Conservation (phyloP, 2,797 vertebrate genomes). For the Malurus splendens region DNA sequence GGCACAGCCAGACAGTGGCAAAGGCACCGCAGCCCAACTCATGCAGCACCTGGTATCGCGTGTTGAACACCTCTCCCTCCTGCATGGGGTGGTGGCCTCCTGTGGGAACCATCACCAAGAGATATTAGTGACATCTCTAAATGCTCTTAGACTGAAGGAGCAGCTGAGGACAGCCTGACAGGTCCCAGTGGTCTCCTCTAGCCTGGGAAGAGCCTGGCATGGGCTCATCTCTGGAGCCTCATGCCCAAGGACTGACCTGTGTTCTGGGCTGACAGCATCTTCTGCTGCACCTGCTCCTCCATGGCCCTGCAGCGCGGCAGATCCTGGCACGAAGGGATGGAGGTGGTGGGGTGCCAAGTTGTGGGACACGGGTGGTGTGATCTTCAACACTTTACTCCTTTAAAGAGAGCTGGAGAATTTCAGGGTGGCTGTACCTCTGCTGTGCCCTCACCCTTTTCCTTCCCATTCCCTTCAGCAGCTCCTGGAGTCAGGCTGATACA, state of each 20-base stretch:
- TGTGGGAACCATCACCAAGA: background rate
- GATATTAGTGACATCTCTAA: background rate
- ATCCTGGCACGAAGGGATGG: background rate
- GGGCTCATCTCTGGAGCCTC: background rate
- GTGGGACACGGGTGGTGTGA: rapidly evolving
- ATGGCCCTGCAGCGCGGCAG: slow-evolving; percentile 19
- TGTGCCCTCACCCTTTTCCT: background rate
- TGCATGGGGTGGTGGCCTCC: slow-evolving; percentile 74
- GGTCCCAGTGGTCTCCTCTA: background rate
- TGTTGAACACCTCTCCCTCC: slow-evolving; percentile 77
- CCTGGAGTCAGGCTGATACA: background rate
- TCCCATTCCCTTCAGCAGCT: slow-evolving; percentile 1
- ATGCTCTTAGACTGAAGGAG: background rate
- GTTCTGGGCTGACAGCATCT: slow-evolving; percentile 68
- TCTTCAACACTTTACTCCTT: background rate
- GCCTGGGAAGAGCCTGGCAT: background rate
- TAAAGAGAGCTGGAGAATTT: background rate
- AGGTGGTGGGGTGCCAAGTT: background rate
- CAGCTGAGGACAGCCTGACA: background rate
- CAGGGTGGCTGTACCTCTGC: background rate
- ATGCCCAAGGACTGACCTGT: slow-evolving; percentile 56
- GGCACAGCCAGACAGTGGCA: slow-evolving; percentile 85
- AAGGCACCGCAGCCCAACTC: slow-evolving; percentile 81
- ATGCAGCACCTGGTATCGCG: slow-evolving; percentile 73
- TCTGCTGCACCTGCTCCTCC: slow-evolving; percentile 50